phyloP scores from a whole-genome alignment of 2,797 vertebrate species.

The Mormyrops attenuatus region DNA sequence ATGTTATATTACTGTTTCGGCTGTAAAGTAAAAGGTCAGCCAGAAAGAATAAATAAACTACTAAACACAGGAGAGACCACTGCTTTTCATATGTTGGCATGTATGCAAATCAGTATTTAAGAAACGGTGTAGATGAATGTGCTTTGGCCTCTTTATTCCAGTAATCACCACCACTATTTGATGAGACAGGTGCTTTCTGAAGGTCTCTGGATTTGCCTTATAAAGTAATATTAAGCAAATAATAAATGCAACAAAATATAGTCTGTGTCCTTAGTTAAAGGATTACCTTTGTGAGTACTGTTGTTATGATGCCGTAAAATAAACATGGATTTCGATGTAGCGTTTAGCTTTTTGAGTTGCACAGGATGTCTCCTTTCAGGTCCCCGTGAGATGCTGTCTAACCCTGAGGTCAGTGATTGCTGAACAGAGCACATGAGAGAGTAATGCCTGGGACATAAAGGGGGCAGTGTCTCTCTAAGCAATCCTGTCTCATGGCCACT shows the following conservation, averaged over 20 bases:
- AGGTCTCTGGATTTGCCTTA: neutral
- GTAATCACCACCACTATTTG: neutral
- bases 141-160: neutral
- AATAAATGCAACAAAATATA: neutral
- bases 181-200: neutral
- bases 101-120: neutral
- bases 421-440: neutral
- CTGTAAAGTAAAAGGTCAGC: neutral
- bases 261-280: neutral
- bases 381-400: neutral
- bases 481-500: conserved; percentile 75
- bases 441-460: neutral
- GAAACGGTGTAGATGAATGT: neutral
- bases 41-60: neutral
- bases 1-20: neutral
- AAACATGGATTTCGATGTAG: neutral
- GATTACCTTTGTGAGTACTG: neutral
- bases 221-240: neutral
- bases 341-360: neutral
- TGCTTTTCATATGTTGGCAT: neutral
- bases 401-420: neutral
- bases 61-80: neutral
- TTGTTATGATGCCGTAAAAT: neutral
- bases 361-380: neutral
- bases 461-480: neutral